Percentiles rank a stretch among this genome's conserved stretches.
Evolutionary conservation across 2,113 vertebrate species (phyloP).

Genomic region (Cebidichthys violaceus): DNA sequence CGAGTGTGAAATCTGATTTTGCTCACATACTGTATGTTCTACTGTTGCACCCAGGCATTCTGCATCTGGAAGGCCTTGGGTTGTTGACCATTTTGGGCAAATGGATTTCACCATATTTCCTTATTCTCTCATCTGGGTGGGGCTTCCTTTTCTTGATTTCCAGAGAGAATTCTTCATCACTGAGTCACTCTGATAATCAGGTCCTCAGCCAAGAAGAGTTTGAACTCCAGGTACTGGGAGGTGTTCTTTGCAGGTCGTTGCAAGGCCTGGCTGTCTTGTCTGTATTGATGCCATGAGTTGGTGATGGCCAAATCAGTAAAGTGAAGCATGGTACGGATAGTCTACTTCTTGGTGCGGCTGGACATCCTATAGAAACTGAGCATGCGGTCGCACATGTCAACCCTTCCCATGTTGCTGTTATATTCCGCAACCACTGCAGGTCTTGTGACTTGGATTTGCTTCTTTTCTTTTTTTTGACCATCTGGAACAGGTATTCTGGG

Average conservation of each 20-base stretch:
- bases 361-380: not conserved
- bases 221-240: constrained; percentile 3
- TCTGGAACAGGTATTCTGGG: not conserved
- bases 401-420: too few relatives aligned
- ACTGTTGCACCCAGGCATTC: not conserved
- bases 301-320: not conserved
- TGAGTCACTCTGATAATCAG: not conserved
- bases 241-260: constrained; percentile 1
- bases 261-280: not conserved
- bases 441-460: too few relatives aligned
- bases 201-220: not conserved
- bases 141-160: not conserved
- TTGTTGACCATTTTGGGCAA: not conserved
- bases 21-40: not conserved
- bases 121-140: not conserved
- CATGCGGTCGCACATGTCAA: too few relatives aligned
- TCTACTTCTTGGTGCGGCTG: not conserved
- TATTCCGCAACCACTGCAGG: too few relatives aligned
- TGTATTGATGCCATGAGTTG: not conserved
- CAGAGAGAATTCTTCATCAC: not conserved
- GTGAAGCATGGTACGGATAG: not conserved
- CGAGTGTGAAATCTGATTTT: not conserved
- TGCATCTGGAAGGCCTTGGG: not conserved
- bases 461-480: not conserved
- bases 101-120: not conserved